Evolutionary conservation across 37 sponge, comb jelly and placozoan genomes (phyloP), one percentile per base, ranked within the genome.

Genomic region (Crambe crambe): DNA sequence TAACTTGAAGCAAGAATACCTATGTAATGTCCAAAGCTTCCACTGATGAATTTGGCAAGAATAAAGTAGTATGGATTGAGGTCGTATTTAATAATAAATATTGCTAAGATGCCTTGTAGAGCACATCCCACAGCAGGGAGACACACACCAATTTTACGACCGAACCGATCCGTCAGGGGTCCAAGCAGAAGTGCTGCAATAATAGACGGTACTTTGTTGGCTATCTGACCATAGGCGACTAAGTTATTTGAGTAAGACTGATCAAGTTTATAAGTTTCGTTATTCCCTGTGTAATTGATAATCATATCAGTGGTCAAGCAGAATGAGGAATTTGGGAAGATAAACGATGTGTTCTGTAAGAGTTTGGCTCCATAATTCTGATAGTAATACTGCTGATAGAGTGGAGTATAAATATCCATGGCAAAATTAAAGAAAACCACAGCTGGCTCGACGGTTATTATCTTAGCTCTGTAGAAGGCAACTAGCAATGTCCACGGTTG

Each of bases 141-240:
- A 32, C 81, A 12, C 47, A 91, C 38, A 3, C 78, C 42, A 1
- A 83, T 72, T 57, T 78, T 83, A 5, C 92, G 67, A 31, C 92
- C 92, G 60, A 67, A 36, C 8, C 59, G 32, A 42, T 91, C 92
- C 1, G 88, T 58, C 31, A 86, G 75, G 3, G 88, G 88, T 12
- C 87, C 88, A 22, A 73, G 23, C 1, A 91, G 1, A 25, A 91
- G 61, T n/a, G 78, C 42, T 9, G 59, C 54, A 3, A 91, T 23
- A 3, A 86, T 31, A 10, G 78, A 47, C 0, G 83, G 74, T 38
- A 76, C n/a, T 10, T 25, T 56, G 54, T 57, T 76, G 10, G 42
- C 76, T 17, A 86, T 25, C 27, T 83, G 83, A 5, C 73, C 72
- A 15, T 68, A 44, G 2, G 83, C 32, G 35, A 66, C 68, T 5